Evolutionary conservation across 1,140 invertebrate genomes (phyloP).

Genomic region (Brachionus calyciflorus): DNA sequence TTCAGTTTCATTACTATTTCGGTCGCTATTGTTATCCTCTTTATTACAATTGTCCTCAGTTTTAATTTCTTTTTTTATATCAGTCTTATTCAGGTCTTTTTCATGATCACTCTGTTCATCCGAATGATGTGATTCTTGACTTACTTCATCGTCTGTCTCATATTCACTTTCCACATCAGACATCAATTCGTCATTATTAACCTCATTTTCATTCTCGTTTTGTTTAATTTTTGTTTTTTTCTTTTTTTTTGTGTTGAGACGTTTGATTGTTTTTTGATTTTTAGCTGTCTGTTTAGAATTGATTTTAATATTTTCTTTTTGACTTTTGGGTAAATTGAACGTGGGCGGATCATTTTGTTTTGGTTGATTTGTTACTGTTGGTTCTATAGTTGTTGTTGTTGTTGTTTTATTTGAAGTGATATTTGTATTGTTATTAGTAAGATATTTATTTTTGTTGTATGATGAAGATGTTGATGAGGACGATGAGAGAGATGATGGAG

Average conservation of each 20-base stretch:
- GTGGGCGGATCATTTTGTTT: no score
- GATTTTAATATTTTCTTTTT: constrained; percentile 34
- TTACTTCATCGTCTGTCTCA: constrained; percentile 13
- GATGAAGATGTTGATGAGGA: background rate
- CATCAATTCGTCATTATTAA: no score
- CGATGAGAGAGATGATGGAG: constrained; percentile 35
- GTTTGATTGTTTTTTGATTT: background rate
- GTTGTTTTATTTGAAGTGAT: background rate
- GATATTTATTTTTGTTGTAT: constrained; percentile 16
- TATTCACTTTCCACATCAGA: background rate
- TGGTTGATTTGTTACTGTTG: background rate
- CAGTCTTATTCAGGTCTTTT: background rate
- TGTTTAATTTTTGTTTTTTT: background rate
- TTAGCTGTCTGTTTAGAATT: background rate
- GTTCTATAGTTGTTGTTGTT: background rate
- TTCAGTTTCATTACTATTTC: constrained; percentile 44
- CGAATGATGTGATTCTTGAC: background rate
- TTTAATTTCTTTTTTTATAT: background rate
- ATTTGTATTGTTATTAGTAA: constrained; percentile 17
- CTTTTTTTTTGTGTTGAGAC: background rate
- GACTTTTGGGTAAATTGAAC: background rate
- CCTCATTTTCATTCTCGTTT: background rate
- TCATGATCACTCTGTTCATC: background rate
- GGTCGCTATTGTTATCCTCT: constrained; percentile 4
- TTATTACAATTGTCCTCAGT: background rate